Percentiles rank a stretch among this genome's conserved stretches.
Evolutionary conservation across 2,113 vertebrate species (phyloP).

Genomic region (Myotis lucifugus): DNA sequence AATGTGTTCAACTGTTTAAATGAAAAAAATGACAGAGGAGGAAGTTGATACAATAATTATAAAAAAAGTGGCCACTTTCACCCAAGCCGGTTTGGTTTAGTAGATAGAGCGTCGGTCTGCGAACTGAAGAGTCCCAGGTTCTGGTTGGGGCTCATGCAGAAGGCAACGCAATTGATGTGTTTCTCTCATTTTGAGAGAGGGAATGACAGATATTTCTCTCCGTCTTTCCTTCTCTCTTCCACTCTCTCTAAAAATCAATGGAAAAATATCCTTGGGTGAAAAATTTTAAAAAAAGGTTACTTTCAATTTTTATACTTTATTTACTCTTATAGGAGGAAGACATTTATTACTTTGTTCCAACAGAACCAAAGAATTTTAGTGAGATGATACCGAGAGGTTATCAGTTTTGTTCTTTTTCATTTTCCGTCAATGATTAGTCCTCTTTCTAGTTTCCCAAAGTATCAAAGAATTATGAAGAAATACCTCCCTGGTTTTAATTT

Average conservation of each 20-base stretch:
- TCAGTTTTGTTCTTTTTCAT: background rate
- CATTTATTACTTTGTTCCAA: background rate
- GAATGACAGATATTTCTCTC: too few relatives aligned
- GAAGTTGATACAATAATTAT: background rate
- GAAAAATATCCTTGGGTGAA: too few relatives aligned
- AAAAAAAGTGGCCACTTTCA: background rate
- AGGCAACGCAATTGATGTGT: too few relatives aligned
- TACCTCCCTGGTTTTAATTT: background rate
- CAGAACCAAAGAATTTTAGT: background rate
- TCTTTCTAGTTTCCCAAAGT: background rate
- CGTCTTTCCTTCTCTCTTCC: too few relatives aligned
- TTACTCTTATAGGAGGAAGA: background rate
- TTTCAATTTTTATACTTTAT: background rate
- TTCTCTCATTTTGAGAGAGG: too few relatives aligned
- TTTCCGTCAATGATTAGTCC: background rate
- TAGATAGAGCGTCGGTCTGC: too few relatives aligned
- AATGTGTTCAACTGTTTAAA: background rate
- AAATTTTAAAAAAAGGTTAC: too few relatives aligned
- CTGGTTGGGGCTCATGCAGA: too few relatives aligned
- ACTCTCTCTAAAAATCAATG: too few relatives aligned
- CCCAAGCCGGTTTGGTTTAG: too few relatives aligned
- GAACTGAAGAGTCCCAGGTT: too few relatives aligned
- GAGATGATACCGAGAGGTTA: background rate
- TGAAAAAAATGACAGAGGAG: background rate
- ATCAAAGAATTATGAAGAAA: slow-evolving; percentile 11